Evolutionary conservation across 2,113 vertebrate genomes (phyloP).

Genomic region (Phainopepla nitens): DNA sequence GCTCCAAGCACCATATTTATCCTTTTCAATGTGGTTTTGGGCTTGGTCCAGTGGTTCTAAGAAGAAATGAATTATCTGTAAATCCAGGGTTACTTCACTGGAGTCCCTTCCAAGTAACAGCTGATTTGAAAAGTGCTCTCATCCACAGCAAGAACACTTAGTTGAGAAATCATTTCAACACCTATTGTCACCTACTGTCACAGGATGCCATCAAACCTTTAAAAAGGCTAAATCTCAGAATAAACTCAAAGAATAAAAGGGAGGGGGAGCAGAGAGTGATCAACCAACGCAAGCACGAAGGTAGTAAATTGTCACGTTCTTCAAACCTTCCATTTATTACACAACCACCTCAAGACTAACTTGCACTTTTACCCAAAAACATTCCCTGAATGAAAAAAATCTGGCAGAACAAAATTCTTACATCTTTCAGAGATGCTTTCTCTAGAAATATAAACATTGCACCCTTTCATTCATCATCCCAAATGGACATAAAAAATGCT

Average conservation of each 20-base stretch:
- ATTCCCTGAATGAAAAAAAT: background rate
- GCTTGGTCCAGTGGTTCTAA: background rate
- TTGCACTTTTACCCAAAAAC: background rate
- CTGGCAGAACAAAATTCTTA: background rate
- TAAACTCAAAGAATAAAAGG: background rate
- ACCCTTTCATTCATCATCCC: background rate
- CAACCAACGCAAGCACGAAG: background rate
- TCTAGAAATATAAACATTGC: background rate
- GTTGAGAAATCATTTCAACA: background rate
- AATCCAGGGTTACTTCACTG: background rate
- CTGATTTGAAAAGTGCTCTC: background rate
- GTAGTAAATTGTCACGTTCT: background rate
- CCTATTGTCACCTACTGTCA: background rate
- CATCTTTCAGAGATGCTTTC: background rate
- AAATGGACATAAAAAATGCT: background rate
- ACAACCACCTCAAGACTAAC: background rate
- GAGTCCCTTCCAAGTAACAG: background rate
- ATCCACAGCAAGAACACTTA: background rate
- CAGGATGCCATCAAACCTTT: background rate
- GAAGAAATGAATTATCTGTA: background rate
- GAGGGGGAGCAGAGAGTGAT: background rate
- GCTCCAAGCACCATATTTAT: background rate
- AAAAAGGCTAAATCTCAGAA: background rate
- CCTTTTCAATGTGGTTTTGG: background rate
- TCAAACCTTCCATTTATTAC: background rate